Percentiles rank a stretch among this genome's conserved stretches.
These are phyloP conservation scores for Drosophila bocqueti DNA, from an alignment of 1,140 invertebrate genomes.

Conservation along the genomic window DNA sequence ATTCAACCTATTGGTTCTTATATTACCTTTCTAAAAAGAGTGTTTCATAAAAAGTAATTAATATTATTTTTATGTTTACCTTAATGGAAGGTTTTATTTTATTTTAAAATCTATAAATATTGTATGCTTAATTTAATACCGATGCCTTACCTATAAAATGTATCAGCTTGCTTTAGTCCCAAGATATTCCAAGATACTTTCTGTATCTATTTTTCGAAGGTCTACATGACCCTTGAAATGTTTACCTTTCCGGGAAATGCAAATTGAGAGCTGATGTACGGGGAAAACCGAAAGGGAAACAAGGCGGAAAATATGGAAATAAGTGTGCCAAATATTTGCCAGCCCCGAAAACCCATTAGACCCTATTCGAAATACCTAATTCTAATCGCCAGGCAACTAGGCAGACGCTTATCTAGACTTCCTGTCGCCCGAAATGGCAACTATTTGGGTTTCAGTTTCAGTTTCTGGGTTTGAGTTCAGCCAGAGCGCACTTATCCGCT, in stretches of 20 bases:
- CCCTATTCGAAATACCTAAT: constrained; percentile 5
- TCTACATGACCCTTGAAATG: constrained; percentile 1
- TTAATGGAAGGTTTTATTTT: not conserved
- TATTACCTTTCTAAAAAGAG: too few relatives aligned
- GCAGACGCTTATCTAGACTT: constrained; percentile 36
- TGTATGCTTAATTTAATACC: not conserved
- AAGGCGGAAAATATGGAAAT: not conserved
- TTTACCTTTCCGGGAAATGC: constrained; percentile 10
- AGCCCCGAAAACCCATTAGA: constrained; percentile 4
- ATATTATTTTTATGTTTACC: too few relatives aligned
- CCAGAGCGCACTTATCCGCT: not conserved
- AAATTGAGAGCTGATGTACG: too few relatives aligned
- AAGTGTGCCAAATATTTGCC: constrained; percentile 11
- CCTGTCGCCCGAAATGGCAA: constrained; percentile 23
- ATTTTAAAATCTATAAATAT: not conserved
- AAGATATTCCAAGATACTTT: not conserved
- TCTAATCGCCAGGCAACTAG: constrained; percentile 3
- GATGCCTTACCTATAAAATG: not conserved
- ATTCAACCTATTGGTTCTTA: too few relatives aligned
- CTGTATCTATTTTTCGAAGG: not conserved
- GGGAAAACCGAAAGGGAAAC: not conserved
- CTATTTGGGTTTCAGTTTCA: not conserved
- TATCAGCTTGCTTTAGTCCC: not conserved
- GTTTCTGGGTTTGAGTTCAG: not conserved
- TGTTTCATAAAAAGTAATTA: too few relatives aligned